Base-by-base conservation (phyloP, 1,140 invertebrate genomes). In the Zelostemma sp. region DNA sequence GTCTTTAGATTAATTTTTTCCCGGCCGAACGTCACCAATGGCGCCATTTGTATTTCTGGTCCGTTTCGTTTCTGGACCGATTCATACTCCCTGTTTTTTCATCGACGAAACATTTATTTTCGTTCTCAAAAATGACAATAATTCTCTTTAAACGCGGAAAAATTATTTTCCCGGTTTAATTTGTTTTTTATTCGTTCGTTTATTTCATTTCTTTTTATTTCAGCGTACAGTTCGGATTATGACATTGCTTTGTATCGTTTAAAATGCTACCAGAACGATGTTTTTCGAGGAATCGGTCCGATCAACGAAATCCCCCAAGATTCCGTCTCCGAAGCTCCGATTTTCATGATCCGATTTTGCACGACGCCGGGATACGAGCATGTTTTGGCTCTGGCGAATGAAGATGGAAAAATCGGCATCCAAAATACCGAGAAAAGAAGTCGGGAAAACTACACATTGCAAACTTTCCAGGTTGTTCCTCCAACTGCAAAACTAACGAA, bases 331-430 rank as follows among this genome's bases (percentile, higher is more conserved):
- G 73, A 79, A 14, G 76, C 79, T 12, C 85, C 85, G 6, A 75
- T 86, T 43, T 86, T 83, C 68, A 85, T 84, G 9, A 85, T 81
- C 17, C 81, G 81, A 58, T 88, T 87, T 73, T 85, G 79, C 68
- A 79, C 75, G 49, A 80, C 74, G 6, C 68, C 76, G 14, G 88
- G 88, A 16, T 88, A 88, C 51, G 86, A 91, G 75, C 86, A 95
- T 77, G 86, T 93, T 17, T 79, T 95, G 25, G 93, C 91, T 9
- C 86, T 95, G 31, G 93, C 93, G 12, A 95, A 95, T 83, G 94
- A 96, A 86, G 92, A 94, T 86, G 95, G 94, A 6, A 89, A 87
- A 73, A 85, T 94, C 45, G 88, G 88, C 18, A 83, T 94, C 12
- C 89, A 91, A 79, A 86, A 89, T 56, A 88, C 87, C 18, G 51